phyloP scores from a whole-genome alignment of 2,888 invertebrate species.

The Theretra japonica region DNA sequence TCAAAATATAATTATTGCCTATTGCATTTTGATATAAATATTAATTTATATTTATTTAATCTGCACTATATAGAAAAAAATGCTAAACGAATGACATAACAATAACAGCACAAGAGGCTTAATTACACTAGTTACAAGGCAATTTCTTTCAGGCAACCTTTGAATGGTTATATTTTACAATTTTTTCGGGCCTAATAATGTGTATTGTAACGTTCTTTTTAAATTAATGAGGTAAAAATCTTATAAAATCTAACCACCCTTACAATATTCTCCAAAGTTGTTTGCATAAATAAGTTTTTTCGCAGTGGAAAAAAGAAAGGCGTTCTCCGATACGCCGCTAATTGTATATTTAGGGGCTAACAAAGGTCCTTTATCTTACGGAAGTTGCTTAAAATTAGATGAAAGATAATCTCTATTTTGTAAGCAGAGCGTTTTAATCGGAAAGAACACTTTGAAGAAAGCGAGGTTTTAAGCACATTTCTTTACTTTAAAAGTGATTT shows the following conservation, averaged over 20 bases:
- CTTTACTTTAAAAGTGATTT: background rate
- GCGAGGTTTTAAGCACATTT: background rate
- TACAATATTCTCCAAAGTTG: background rate
- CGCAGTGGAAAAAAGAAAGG: background rate
- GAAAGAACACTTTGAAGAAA: constrained; percentile 13
- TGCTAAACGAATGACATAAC: too few relatives aligned
- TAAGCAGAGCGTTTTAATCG: constrained; percentile 31
- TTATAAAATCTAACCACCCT: background rate
- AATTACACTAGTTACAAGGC: too few relatives aligned
- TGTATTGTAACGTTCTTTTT: background rate
- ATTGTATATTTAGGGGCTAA: constrained; percentile 17
- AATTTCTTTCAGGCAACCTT: too few relatives aligned
- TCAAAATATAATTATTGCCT: too few relatives aligned
- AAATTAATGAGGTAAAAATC: background rate
- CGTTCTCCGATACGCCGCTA: background rate
- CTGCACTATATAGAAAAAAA: too few relatives aligned
- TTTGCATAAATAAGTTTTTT: background rate
- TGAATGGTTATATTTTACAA: too few relatives aligned
- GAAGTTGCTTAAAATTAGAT: constrained; percentile 38
- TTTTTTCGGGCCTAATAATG: too few relatives aligned
- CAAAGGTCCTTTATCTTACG: constrained; percentile 34
- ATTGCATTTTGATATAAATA: too few relatives aligned
- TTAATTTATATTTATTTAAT: too few relatives aligned
- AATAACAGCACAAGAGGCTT: too few relatives aligned
- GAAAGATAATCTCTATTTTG: constrained; percentile 40